These are phyloP conservation scores for Euplagia quadripunctaria DNA, from an alignment of 2,888 invertebrate species.

Conservation along the genomic window DNA sequence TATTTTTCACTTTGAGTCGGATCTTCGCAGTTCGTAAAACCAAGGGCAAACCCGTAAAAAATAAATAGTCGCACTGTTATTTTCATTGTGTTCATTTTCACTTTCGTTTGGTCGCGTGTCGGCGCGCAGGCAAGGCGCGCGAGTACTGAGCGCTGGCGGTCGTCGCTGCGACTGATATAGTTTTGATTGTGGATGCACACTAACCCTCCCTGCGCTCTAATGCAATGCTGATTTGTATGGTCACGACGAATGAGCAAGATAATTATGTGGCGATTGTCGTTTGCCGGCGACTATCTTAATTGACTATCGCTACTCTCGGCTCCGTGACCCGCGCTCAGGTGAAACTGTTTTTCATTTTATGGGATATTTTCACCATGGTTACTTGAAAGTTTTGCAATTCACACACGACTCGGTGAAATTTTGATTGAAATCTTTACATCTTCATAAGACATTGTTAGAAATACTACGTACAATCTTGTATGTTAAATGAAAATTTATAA, in stretches of 20 bases:
- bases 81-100: constrained; percentile 77
- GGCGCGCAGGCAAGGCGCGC: constrained; percentile 74
- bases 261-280: constrained; percentile 84
- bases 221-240: constrained; percentile 82
- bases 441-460: constrained; percentile 11
- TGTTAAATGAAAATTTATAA: not conserved
- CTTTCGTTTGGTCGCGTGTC: constrained; percentile 78
- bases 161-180: constrained; percentile 78
- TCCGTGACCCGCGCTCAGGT: constrained; percentile 81
- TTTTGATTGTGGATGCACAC: constrained; percentile 83
- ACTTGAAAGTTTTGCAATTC: constrained; percentile 69
- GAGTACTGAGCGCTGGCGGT: constrained; percentile 78
- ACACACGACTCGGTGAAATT: constrained; percentile 54
- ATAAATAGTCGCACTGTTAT: constrained; percentile 76
- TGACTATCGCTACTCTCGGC: constrained; percentile 80
- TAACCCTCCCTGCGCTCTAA: constrained; percentile 83
- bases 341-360: constrained; percentile 84
- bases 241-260: constrained; percentile 85
- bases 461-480: not conserved
- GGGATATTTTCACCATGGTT: constrained; percentile 76
- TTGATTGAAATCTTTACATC: constrained; percentile 52
- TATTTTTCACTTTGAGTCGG: constrained; percentile 73
- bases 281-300: constrained; percentile 81
- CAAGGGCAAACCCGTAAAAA: constrained; percentile 68
- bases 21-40: constrained; percentile 67